These are phyloP conservation scores for Tachina lurida DNA, from an alignment of 2,888 invertebrate species.

Conservation along the genomic window DNA sequence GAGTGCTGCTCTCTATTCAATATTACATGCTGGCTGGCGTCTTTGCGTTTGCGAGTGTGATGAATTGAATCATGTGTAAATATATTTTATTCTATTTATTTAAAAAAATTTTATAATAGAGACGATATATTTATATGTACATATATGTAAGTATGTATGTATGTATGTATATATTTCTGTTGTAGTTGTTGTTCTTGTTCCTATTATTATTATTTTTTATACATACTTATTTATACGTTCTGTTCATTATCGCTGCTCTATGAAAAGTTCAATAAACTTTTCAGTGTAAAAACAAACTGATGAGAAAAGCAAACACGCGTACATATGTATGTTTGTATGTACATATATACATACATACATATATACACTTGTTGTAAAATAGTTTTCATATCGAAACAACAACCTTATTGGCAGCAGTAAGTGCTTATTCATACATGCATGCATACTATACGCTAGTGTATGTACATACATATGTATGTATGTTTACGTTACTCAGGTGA, in stretches of 20 bases:
- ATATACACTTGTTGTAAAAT: conserved; percentile 41
- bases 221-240: conserved; percentile 28
- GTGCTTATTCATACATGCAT: neutral
- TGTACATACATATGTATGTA: neutral
- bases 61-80: conserved; percentile 31
- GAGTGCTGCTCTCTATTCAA: neutral
- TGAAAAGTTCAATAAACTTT: conserved; percentile 56
- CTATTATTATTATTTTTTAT: conserved; percentile 11
- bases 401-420: neutral
- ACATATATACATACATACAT: neutral
- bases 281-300: conserved; percentile 42
- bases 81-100: conserved; percentile 45
- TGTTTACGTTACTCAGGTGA: conserved; percentile 12
- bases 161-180: no score
- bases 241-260: conserved; percentile 42
- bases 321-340: neutral
- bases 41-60: neutral
- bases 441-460: neutral
- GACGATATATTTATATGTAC: conserved; percentile 3
- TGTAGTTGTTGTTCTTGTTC: neutral
- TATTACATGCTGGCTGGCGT: conserved; percentile 19
- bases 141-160: no score
- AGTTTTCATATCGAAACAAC: conserved; percentile 39
- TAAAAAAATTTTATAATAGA: conserved; percentile 55
- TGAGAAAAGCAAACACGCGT: conserved; percentile 8